Conservation (phyloP, 2,797 vertebrate species). For the Acanthopagrus latus region DNA sequence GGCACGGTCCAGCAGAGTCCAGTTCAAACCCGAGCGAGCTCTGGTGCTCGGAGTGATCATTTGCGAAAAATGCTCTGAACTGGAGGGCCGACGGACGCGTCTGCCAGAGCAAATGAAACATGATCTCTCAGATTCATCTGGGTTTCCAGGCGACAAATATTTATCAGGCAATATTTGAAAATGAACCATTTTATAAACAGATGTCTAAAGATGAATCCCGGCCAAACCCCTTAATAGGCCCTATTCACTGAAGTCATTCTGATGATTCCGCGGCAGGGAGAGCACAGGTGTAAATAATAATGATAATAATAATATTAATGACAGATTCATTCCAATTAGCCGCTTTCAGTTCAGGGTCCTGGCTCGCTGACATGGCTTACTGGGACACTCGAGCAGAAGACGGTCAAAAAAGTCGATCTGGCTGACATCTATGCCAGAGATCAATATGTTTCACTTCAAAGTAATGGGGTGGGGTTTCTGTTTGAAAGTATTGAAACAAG, state of each 20-base stretch:
- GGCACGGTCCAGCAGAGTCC: too few species aligned
- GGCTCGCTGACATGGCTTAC: slow-evolving; percentile 16
- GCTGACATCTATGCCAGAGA: not conserved
- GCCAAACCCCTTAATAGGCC: not conserved
- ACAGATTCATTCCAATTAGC: slow-evolving; percentile 22
- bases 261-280: not conserved
- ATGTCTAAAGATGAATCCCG: not conserved
- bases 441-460: not conserved
- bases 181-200: slow-evolving; percentile 3
- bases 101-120: too few species aligned
- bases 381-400: slow-evolving; percentile 6
- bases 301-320: slow-evolving; percentile 6
- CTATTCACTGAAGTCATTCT: not conserved
- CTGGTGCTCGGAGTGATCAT: too few species aligned
- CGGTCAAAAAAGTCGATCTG: slow-evolving; percentile 9
- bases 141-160: not conserved
- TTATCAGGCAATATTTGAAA: not conserved
- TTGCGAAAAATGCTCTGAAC: too few species aligned
- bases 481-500: slow-evolving; percentile 9
- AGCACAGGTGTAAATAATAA: slow-evolving; percentile 9
- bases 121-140: too few species aligned
- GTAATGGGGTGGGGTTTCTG: too few species aligned
- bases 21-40: too few species aligned
- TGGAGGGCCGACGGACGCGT: too few species aligned
- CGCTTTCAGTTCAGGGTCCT: slow-evolving; percentile 11